Base-by-base conservation (phyloP, 2,113 vertebrate species). In the Notothenia coriiceps region DNA sequence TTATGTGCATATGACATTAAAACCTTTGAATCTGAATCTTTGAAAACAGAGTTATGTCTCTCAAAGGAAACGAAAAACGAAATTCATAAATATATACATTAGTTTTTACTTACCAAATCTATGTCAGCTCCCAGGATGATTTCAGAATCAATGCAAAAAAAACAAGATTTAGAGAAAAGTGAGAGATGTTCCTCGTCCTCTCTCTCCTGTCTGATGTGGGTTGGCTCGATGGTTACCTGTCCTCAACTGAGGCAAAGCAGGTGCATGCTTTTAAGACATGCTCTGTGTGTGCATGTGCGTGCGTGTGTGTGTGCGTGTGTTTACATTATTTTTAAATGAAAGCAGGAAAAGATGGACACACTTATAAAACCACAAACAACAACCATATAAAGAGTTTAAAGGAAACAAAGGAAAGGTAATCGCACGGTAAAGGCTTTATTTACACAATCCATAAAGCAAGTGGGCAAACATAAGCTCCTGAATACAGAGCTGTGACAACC, bases 91-190 rank as follows among this genome's bases (percentile, higher is more conserved):
- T 55, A 14, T 15, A 50, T 12, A 6, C 70, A 60, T 69, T 1
- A 15, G 5, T 61, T 25, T 9, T 46, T 79, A 90, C 86, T 88
- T 52, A 87, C 86, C 82, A 43, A 68, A 35, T 85, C 8, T 44
- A 47, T 0, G 11, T 54, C 59, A 64, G 55, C 46, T 80, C 10
- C 5, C 40, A 10, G 22, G 17, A 47, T 15, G 62, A 75, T 14
- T 33, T 3, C 29, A 52, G 13, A 43, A 50, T 22, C 17, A 18
- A 18, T 3, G 1, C 3, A 66, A 40, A 47, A 68, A 49, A 85
- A 50, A 4, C 29, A 62, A 17, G n/a, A 29, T 67, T 14, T 1
- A 12, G n/a, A 61, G 12, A 47, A 47, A 40, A 13, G 22, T 11
- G 60, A 3, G 47, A 52, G 29, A 54, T 62, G n/a, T 10, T 22